Base-by-base conservation (phyloP, 2,888 invertebrate species). In the Heliconius erato region DNA sequence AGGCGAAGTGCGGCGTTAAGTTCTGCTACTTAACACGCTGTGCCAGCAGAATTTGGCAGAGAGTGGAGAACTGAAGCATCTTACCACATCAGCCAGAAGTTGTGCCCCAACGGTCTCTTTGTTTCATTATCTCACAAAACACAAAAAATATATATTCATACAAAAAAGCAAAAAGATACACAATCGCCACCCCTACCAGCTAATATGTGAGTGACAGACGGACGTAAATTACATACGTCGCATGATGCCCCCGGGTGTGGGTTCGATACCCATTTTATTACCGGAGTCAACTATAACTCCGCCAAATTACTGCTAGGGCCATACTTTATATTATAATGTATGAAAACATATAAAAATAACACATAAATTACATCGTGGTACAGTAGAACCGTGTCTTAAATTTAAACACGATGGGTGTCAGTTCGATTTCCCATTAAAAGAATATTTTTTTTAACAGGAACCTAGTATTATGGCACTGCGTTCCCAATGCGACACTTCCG, bases 201-300 rank as follows among this genome's bases (percentile, higher is more conserved):
- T 95, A 94, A 95, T 95, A 94, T 94, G 95, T 94, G 89, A 94
- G 93, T 94, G 94, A 94, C 94, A 93, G 91, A 89, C 88, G 91
- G 90, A 89, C 94, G 92, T 94, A 94, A 94, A 94, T 94, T 92
- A 93, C 94, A 93, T 85, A 90, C 92, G 93, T 92, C 93, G 91
- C 92, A 90, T 88, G 89, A 90, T 89, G 89, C 90, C 89, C 86
- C 81, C 74, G 87, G 88, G 85, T 83, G 85, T 86, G 85, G 87
- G 91, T 93, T 93, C 94, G 92, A 93, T 91, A 91, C 91, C 89
- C 88, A 90, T 88, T 88, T 89, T 89, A 88, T 88, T 85, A 87
- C 87, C 85, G 79, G 63, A 63, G 83, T 77, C 86, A 81, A 83
- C 87, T 86, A 87, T 88, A 86, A 88, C 87, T 87, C 83, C 85